Evolutionary conservation across 2,888 invertebrate species (phyloP), one percentile per base, ranked within the genome.

Genomic region (Himalopsyche japonica): DNA sequence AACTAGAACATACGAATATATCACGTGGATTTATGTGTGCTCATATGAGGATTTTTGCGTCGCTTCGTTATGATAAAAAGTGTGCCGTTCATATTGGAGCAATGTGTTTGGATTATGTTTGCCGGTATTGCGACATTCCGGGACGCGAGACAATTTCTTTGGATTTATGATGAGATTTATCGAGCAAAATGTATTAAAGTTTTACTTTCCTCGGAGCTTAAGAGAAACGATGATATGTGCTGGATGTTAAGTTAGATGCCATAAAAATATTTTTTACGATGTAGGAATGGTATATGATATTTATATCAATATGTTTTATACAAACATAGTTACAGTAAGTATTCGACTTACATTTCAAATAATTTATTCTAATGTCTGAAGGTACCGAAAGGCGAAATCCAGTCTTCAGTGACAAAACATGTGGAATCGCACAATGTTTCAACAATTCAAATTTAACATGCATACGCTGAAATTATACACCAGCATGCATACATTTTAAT

Each of bases 141-240:
- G 84, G 82, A 49, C 27, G 76, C 85, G 85, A 86, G 85, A 86
- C 82, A 86, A 86, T 86, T 84, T 86, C 79, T 57, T 77, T 77
- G 76, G 84, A 86, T 86, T 86, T 86, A 86, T 84, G 84, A 64
- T 78, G 78, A 82, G 79, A 77, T 82, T 82, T 82, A 82, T 82
- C 82, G 76, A 34, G 77, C 78, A 78, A 82, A 70, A 82, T 82
- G 82, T 82, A 81, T 81, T 81, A 76, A 76, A 32, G 76, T 48
- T 76, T 81, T 47, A 27, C 43, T 64, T 64, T 43, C 43, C 64
- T n/a, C 24, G 20, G 43, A 79, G 70, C 47, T 82, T 48, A 82
- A 70, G 30, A 5, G 70, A 70, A 82, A 82, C 79, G 32, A 57
- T 76, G 70, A 82, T 82, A 82, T 82, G 82, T 82, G 76, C 30